Evolutionary conservation across 2,797 vertebrate species (phyloP), one percentile per base, ranked within the genome.

Genomic region (Lacerta viridis): DNA sequence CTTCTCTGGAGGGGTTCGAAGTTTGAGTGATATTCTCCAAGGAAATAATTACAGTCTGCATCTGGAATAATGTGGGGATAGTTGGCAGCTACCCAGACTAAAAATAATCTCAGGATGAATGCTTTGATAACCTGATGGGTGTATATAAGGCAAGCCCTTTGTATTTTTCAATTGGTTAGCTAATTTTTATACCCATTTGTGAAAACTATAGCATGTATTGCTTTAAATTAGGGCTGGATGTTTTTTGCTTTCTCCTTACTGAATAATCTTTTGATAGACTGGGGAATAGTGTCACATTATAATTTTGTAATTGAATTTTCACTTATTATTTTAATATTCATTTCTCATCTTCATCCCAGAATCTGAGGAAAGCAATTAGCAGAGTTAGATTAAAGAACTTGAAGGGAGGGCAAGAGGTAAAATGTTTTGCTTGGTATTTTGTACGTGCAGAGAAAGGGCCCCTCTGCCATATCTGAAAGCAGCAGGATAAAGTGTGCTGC

Each of bases 281-380:
- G 29, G 29, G 4, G 25, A 83, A 46, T 4, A n/a, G 27, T 46
- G 64, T 9, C 8, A 5, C 6, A 46, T 46, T n/a, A 46, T 46
- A 83, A 69, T 69, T 69, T 46, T 41, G 33, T 83, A 83, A 46
- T 33, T 83, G 41, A 46, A 83, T 46, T 27, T 83, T 71, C 29
- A 17, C 27, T 20, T 33, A n/a, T 18, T 83, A n/a, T 29, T 83
- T 43, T 83, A 83, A 83, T 69, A 83, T n/a, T 3, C 39, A 69
- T 69, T 83, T 72, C 50, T 39, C 29, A 75, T 84, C 46, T 59
- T 33, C 75, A 29, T 80, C 84, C 64, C 64, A 36, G 86, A 87
- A 89, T 76, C 88, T 91, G 89, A 94, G 82, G 76, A 90, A 93
- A 92, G 85, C 92, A 94, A 94, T 94, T 91, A 91, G 80, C 66